Evolutionary conservation across 1,140 invertebrate genomes (phyloP), one percentile per base, ranked within the genome.

Genomic region (Sycobia sp.): DNA sequence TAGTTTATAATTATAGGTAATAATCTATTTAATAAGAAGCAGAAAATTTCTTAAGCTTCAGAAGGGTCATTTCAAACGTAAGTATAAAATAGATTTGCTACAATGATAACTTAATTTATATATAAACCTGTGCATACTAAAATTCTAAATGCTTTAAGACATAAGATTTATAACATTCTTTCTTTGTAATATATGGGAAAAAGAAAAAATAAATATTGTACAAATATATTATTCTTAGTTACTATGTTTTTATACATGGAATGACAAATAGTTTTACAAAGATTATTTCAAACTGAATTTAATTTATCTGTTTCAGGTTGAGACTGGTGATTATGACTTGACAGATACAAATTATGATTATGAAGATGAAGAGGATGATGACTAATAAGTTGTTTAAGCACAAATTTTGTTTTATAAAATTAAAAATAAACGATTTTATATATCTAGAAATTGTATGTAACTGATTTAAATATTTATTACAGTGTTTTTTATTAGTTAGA

Each of bases 261-360:
- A 46, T 56, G 9, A 51, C 34, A 8, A 32, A 51, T 32, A 32
- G 11, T 32, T 7, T 32, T 32, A 11, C 29, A 32, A 32, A 32
- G 29, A 32, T 7, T 32, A 32, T 32, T 32, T 32, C 23, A 38
- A 22, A 38, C 10, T 32, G 8, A 38, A 3, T 51, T 39, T 18
- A 41, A 11, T 27, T 39, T 29, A 29, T 77, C 67, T 77, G 71
- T 79, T 80, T 51, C 72, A 80, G 77, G 72, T 75, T 51, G 58
- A 71, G 60, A 53, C 65, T 67, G 66, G 69, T 36, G 69, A 78
- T 68, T 70, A 69, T 58, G 69, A 73, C 53, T 29, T 58, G 1
- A 22, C 43, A 13, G 56, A 69, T 23, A 69, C 68, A 22, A 58
- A 62, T 23, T 20, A 67, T 20, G 27, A 60, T 27, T 64, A 71